A percentile compares a stretch with the other conserved stretches of the same genome.
phyloP scores from a whole-genome alignment of 2,888 invertebrate genomes.

The Leptopilina myrica region DNA sequence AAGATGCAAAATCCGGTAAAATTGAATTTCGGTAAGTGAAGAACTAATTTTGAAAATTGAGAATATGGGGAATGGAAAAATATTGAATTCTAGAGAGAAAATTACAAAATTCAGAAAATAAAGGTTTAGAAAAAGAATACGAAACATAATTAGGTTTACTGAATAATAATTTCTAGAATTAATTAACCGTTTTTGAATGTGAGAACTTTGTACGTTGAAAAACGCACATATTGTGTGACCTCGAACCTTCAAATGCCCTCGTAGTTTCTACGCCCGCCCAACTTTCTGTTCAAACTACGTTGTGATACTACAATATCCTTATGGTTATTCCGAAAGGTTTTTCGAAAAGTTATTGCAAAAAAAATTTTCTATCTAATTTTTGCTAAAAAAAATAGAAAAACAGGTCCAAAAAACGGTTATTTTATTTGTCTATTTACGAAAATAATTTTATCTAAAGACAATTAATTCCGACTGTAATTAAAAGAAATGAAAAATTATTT shows the following conservation, averaged over 20 bases:
- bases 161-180: background rate
- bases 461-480: too few relatives aligned
- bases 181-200: background rate
- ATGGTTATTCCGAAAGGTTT: background rate
- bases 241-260: background rate
- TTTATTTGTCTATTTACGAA: too few relatives aligned
- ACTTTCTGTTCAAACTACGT: background rate
- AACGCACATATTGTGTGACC: background rate
- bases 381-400: too few relatives aligned
- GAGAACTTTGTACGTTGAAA: background rate
- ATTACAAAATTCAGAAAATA: background rate
- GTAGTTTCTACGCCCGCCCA: constrained; percentile 4
- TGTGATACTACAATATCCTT: background rate
- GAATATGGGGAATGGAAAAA: background rate
- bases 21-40: background rate
- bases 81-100: background rate
- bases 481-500: too few relatives aligned
- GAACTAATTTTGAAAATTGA: background rate
- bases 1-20: background rate
- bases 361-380: too few relatives aligned
- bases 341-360: background rate
- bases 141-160: background rate
- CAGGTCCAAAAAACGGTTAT: too few relatives aligned
- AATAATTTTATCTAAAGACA: too few relatives aligned
- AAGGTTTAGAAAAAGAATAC: background rate